Evolutionary conservation across 2,113 vertebrate genomes (phyloP).

Genomic region (Microtus pennsylvanicus): DNA sequence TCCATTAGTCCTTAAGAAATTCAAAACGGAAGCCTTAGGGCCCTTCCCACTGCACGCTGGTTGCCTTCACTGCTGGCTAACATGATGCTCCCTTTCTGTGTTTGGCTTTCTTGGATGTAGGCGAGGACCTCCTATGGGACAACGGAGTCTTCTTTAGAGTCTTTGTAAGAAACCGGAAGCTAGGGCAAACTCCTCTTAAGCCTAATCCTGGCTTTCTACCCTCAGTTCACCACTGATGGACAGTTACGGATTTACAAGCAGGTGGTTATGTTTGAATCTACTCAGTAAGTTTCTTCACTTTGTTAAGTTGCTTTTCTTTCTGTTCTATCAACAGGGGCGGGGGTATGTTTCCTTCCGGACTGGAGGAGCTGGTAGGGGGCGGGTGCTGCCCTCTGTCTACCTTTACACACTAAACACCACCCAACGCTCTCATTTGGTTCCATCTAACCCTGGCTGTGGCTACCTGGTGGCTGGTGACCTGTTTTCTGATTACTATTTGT

Average conservation of each 20-base stretch:
- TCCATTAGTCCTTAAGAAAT: not conserved
- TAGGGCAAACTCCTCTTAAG: not conserved
- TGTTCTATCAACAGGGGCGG: constrained; percentile 71
- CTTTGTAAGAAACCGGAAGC: constrained; percentile 3
- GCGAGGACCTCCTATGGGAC: not conserved
- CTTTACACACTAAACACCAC: constrained; percentile 73
- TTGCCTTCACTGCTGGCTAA: not conserved
- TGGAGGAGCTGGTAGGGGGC: too few species aligned
- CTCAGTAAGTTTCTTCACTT: constrained; percentile 82
- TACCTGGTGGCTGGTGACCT: constrained; percentile 80
- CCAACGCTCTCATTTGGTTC: constrained; percentile 78
- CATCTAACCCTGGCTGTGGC: constrained; percentile 79
- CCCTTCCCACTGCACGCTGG: not conserved
- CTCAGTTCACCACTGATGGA: not conserved
- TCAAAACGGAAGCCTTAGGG: not conserved
- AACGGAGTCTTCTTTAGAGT: not conserved
- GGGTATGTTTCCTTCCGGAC: constrained; percentile 71
- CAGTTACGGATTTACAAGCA: not conserved
- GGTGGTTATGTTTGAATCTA: constrained; percentile 77
- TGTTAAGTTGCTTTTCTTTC: constrained; percentile 78
- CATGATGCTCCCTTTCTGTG: not conserved
- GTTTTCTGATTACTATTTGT: constrained; percentile 86
- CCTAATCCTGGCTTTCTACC: not conserved
- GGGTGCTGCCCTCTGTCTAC: constrained; percentile 49
- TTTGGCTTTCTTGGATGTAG: not conserved